Percentiles rank a stretch among this genome's conserved stretches.
Evolutionary conservation across 2,888 invertebrate species (phyloP).

Genomic region (Lacanobia oleracea): DNA sequence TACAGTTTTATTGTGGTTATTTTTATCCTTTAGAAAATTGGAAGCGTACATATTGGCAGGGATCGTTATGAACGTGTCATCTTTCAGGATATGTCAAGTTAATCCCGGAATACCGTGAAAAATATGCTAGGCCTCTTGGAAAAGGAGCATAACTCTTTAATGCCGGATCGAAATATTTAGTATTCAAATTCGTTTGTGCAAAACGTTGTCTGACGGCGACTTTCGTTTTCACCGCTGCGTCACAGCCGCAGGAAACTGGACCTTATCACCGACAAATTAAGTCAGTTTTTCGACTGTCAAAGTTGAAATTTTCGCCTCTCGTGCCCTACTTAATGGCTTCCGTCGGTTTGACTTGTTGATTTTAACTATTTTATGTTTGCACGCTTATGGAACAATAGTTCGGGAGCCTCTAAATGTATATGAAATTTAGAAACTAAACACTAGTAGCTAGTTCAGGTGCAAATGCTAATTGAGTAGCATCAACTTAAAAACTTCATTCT

Average conservation of each 20-base stretch:
- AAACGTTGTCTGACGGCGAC: conserved; percentile 82
- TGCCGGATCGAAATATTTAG: conserved; percentile 75
- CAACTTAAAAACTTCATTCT: conserved; percentile 25
- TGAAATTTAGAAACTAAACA: conserved; percentile 62
- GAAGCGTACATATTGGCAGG: background rate
- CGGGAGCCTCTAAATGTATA: conserved; percentile 49
- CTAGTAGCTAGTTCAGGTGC: conserved; percentile 54
- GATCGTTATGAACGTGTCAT: background rate
- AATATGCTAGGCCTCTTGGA: conserved; percentile 48
- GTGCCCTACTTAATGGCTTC: conserved; percentile 85
- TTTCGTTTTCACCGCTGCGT: conserved; percentile 85
- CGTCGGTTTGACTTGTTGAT: conserved; percentile 84
- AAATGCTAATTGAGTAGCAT: conserved; percentile 42
- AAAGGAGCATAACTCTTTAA: conserved; percentile 66
- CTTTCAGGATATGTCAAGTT: conserved; percentile 10
- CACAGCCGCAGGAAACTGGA: conserved; percentile 59
- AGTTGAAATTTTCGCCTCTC: conserved; percentile 84
- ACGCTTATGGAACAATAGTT: conserved; percentile 74
- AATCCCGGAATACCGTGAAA: conserved; percentile 12
- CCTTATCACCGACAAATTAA: conserved; percentile 67
- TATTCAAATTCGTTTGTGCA: conserved; percentile 89
- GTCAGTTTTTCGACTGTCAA: conserved; percentile 66
- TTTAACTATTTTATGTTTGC: conserved; percentile 83
- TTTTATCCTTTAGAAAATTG: background rate
- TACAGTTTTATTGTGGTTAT: background rate